Conservation (phyloP, 2,113 vertebrate genomes). For the Capreolus pygargus region DNA sequence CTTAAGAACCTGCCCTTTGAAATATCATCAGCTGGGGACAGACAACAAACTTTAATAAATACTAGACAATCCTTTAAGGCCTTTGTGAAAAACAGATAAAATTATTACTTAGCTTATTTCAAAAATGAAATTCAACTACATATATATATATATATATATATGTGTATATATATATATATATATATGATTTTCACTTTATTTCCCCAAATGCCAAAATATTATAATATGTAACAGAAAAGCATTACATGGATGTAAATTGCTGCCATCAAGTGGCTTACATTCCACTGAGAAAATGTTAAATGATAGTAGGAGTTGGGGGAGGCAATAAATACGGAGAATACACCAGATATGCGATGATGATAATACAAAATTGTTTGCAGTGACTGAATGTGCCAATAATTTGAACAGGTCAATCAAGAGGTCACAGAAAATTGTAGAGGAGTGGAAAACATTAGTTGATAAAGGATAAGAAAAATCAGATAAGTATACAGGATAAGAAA, state of each 20-base stretch:
- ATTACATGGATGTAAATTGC: not conserved
- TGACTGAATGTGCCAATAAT: not conserved
- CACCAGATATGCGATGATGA: not conserved
- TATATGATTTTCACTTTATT: not conserved
- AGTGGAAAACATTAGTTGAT: not conserved
- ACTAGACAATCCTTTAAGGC: not conserved
- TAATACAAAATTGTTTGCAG: not conserved
- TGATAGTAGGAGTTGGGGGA: not conserved
- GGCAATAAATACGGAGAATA: not conserved
- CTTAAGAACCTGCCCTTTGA: not conserved
- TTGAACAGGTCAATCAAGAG: not conserved
- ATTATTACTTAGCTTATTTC: not conserved
- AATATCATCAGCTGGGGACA: not conserved
- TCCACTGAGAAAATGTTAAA: not conserved
- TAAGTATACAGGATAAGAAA: not conserved
- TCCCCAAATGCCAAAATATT: not conserved
- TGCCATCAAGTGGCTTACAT: not conserved
- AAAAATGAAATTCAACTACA: not conserved
- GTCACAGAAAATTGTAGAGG: not conserved
- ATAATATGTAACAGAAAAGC: not conserved
- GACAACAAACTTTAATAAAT: not conserved
- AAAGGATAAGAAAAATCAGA: not conserved
- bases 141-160: not conserved
- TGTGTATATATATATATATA: no score
- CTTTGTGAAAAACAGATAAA: not conserved